Evolutionary conservation across 2,888 invertebrate species (phyloP), one percentile per base, ranked within the genome.

Genomic region (Sinodicranocentrus sp.): DNA sequence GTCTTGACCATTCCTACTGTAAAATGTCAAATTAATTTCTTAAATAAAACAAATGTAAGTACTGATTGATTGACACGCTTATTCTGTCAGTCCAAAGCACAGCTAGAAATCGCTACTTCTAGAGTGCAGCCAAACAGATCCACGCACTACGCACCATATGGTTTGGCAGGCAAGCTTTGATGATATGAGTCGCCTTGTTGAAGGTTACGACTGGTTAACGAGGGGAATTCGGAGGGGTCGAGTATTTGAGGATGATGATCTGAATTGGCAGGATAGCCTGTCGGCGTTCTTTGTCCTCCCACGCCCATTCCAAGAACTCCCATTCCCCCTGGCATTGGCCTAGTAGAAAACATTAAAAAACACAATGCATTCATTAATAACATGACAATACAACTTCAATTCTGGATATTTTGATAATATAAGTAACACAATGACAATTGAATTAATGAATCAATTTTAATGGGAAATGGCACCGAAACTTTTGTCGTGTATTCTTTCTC

Each of bases 1-100:
- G 97, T 96, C 92, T 97, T 97, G 89, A 97, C 97, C 96, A 97
- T 97, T 91, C 97, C 97, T 92, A 97, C 95, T 95, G 91, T 70
- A 91, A 90, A 80, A 87, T 72, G 84, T 82, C 6, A 63, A 70
- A 82, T 82, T 82, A 82, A 68, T 75, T 39, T 68, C 82, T 61
- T 82, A 33, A 75, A 59, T 25, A 10, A 72, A 19, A 72, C 39
- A 59, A 33, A 59, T 59, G 72, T 15, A 23, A 75, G 5, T 61
- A 85, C 43, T 68, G 59, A 21, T 54, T 61, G 70, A 83, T 23
- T 23, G 67, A 57, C 75, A 82, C 39, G 71, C 61, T 76, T 57
- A 82, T 57, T 89, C 89, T 57, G 76, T 71, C 63, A 87, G 87
- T 85, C 88, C 78, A 86, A 86, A 84, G 84, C 77, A 87, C 63